A percentile compares a stretch with the other conserved stretches of the same genome.
Conservation (phyloP, 2,113 vertebrate species). For the Rhagologus leucostigma region DNA sequence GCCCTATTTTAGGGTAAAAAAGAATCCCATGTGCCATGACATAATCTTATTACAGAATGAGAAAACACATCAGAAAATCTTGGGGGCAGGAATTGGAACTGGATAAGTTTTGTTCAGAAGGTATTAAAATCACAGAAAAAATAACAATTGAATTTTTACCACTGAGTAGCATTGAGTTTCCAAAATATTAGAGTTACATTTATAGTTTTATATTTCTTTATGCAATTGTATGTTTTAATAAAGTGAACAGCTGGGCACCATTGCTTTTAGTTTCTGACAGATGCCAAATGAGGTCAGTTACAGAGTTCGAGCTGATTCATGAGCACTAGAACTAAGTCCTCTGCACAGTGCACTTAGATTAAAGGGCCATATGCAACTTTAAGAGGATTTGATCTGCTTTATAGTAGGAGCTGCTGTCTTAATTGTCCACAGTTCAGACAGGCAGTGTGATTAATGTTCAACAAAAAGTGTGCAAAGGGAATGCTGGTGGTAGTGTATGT, state of each 20-base stretch:
- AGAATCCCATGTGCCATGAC: neutral
- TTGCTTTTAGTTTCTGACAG: conserved; percentile 35
- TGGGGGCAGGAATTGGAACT: neutral
- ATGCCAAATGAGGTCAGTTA: conserved; percentile 60
- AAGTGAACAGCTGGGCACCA: conserved; percentile 21
- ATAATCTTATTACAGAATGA: neutral
- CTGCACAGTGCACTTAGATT: neutral
- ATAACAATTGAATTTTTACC: neutral
- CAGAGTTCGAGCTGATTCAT: neutral
- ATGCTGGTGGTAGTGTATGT: neutral
- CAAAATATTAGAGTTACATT: neutral
- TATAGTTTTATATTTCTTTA: neutral
- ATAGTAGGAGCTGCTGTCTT: conserved; percentile 3
- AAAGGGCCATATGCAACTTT: conserved; percentile 3
- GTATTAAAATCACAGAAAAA: neutral
- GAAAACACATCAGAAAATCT: neutral
- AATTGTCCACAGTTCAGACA: neutral
- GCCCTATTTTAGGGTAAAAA: neutral
- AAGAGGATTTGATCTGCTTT: conserved; percentile 42
- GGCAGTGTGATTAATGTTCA: neutral
- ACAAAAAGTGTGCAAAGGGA: neutral
- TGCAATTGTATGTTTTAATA: neutral
- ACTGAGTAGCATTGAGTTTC: neutral
- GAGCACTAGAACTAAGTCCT: neutral
- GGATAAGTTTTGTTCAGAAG: neutral